A percentile compares a stretch with the other conserved stretches of the same genome.
Evolutionary conservation across 2,888 invertebrate species (phyloP).

Genomic region (Dusona sp.): DNA sequence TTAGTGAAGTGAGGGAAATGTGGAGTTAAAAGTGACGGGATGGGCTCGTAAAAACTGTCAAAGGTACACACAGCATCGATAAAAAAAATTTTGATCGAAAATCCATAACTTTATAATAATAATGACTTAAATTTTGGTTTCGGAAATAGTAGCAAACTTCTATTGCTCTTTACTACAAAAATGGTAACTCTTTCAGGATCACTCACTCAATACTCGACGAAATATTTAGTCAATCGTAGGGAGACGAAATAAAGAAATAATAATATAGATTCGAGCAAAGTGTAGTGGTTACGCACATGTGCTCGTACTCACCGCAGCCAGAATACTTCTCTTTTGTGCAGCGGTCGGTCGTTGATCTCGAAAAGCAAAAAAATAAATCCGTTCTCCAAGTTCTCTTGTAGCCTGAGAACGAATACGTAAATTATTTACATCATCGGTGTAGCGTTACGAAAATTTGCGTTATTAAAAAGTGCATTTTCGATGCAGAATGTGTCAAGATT

Average conservation of each 20-base stretch:
- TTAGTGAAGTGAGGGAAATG: too few species aligned
- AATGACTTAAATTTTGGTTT: too few species aligned
- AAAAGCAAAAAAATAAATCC: conserved; percentile 6
- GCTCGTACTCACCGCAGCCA: conserved; percentile 7
- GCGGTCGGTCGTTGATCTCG: conserved; percentile 50
- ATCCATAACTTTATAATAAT: too few species aligned
- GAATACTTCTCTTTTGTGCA: conserved; percentile 24
- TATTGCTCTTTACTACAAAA: too few species aligned
- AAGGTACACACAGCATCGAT: too few species aligned
- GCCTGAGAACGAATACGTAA: neutral
- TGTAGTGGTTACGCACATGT: neutral
- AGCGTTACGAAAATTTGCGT: neutral
- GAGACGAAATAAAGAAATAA: neutral
- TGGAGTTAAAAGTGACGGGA: too few species aligned
- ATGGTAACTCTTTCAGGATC: too few species aligned
- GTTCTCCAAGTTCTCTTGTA: neutral
- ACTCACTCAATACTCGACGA: too few species aligned
- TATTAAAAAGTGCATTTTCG: neutral
- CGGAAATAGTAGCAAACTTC: too few species aligned
- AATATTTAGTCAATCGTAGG: neutral
- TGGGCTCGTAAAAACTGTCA: too few species aligned
- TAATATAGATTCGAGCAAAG: neutral
- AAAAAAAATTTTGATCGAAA: too few species aligned
- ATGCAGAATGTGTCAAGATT: neutral
- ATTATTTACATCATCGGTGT: neutral